These are phyloP conservation scores for Magallana nippona DNA, from an alignment of 2,888 invertebrate genomes.

Conservation along the genomic window DNA sequence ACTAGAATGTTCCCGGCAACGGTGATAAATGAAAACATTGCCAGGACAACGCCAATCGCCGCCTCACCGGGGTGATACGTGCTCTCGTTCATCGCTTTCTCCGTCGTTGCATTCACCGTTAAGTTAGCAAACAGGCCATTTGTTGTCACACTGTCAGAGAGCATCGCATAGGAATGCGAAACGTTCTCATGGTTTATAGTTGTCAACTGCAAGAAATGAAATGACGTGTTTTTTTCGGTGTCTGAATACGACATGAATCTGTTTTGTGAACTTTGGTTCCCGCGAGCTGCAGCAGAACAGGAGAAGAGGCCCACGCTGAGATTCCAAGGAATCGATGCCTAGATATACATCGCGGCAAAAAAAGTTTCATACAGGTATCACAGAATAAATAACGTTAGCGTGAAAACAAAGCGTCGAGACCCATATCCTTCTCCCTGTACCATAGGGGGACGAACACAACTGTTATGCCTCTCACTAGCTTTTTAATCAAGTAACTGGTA, in stretches of 20 bases:
- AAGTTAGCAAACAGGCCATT: background rate
- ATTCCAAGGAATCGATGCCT: constrained; percentile 26
- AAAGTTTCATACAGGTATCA: background rate
- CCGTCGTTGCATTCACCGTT: background rate
- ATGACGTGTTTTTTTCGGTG: constrained; percentile 2
- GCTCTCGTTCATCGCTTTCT: constrained; percentile 5
- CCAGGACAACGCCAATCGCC: constrained; percentile 86
- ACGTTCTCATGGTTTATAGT: background rate
- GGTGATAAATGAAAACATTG: constrained; percentile 93
- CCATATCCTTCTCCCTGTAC: background rate
- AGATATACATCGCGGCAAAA: constrained; percentile 13
- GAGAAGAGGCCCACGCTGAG: constrained; percentile 2
- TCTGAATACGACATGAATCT: constrained; percentile 27
- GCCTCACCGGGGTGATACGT: constrained; percentile 45
- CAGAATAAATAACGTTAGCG: background rate
- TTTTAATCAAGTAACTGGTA: background rate
- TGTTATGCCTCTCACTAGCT: background rate
- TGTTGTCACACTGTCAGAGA: background rate
- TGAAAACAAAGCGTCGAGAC: background rate
- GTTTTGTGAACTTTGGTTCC: constrained; percentile 25
- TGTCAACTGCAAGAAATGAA: background rate
- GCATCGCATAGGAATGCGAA: constrained; percentile 1
- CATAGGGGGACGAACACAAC: background rate
- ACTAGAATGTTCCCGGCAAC: constrained; percentile 97
- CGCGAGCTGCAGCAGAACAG: background rate